Evolutionary conservation across 2,888 invertebrate genomes (phyloP).

Genomic region (Zaprionus lineosus): DNA sequence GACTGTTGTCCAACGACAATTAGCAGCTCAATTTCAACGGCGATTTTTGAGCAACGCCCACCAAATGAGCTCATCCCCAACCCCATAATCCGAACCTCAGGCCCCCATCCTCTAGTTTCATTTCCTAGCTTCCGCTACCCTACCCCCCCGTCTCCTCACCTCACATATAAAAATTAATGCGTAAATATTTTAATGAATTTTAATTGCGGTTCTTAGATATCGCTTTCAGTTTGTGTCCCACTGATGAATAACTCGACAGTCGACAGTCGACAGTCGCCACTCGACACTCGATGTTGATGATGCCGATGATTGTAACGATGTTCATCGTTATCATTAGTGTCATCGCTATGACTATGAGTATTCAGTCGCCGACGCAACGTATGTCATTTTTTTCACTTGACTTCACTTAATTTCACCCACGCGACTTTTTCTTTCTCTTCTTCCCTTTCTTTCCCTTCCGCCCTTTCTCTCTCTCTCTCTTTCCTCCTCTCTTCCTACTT

Average conservation of each 20-base stretch:
- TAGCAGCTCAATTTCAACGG: constrained; percentile 44
- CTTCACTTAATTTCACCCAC: constrained; percentile 7
- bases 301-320: constrained; percentile 4
- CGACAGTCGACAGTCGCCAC: constrained; percentile 15
- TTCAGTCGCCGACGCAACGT: constrained; percentile 25
- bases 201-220: constrained; percentile 68
- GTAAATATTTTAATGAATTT: constrained; percentile 66
- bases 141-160: background rate
- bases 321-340: background rate
- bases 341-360: constrained; percentile 25
- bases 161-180: constrained; percentile 45
- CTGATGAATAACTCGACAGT: constrained; percentile 56
- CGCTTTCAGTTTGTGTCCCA: constrained; percentile 48
- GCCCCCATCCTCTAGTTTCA: background rate
- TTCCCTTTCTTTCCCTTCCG: no score
- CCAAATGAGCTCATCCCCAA: constrained; percentile 62
- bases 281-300: constrained; percentile 17
- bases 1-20: constrained; percentile 42
- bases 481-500: no score
- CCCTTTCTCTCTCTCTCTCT: no score
- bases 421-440: background rate
- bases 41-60: constrained; percentile 47
- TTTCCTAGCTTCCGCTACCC: no score
- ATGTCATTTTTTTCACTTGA: constrained; percentile 41
- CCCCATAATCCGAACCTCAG: constrained; percentile 7